These are phyloP conservation scores for Glaucopsyche alexis DNA, from an alignment of 2,888 invertebrate species.

Conservation along the genomic window DNA sequence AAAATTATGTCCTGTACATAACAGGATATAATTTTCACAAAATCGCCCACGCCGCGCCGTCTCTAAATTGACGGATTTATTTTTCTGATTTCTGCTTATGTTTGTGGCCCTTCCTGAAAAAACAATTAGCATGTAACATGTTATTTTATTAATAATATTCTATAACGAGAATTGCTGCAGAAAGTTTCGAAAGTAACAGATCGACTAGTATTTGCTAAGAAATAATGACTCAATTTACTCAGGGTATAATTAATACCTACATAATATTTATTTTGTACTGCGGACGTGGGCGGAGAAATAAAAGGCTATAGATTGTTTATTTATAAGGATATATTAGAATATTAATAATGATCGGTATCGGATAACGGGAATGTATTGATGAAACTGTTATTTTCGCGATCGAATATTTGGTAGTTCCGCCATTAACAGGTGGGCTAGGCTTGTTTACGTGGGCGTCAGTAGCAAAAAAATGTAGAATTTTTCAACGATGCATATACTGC, in stretches of 20 bases:
- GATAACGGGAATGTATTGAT: not conserved
- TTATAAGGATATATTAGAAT: slow-evolving; percentile 9
- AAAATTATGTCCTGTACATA: too few relatives aligned
- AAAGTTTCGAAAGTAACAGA: not conserved
- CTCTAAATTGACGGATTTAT: not conserved
- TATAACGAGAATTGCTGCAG: not conserved
- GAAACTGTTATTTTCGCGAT: not conserved
- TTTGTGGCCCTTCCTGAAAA: too few relatives aligned
- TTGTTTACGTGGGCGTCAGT: not conserved
- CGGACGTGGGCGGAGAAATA: slow-evolving; percentile 14
- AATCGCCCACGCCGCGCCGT: too few relatives aligned
- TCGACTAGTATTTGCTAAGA: not conserved
- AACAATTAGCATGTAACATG: too few relatives aligned
- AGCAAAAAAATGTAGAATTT: not conserved
- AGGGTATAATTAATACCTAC: slow-evolving; percentile 15
- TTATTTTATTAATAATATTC: too few relatives aligned
- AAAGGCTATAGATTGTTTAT: slow-evolving; percentile 4
- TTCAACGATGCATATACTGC: too few relatives aligned
- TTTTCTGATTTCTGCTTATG: too few relatives aligned
- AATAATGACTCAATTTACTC: slow-evolving; percentile 8
- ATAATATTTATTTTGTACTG: slow-evolving; percentile 6
- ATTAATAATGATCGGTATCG: slow-evolving; percentile 2
- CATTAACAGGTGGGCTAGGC: not conserved
- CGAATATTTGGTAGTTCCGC: slow-evolving; percentile 1
- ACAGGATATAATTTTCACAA: not conserved